These are phyloP conservation scores for Eurystomus gularis DNA, from an alignment of 2,113 vertebrate species.

Conservation along the genomic window DNA sequence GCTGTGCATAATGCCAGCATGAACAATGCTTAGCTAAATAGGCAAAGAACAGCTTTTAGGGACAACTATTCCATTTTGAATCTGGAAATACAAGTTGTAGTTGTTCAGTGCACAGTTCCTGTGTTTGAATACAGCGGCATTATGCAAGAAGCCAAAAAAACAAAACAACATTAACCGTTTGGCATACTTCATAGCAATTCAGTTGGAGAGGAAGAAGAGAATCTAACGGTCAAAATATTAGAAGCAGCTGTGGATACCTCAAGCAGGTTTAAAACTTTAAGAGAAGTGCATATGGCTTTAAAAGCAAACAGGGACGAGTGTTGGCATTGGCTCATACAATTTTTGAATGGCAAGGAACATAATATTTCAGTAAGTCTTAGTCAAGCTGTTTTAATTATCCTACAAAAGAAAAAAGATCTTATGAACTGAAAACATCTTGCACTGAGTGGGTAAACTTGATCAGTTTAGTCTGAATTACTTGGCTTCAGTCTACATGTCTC, in stretches of 20 bases:
- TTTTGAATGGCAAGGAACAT: conserved; percentile 64
- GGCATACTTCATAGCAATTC: conserved; percentile 35
- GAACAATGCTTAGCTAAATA: background rate
- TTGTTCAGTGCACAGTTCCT: conserved; percentile 33
- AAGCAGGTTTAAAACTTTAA: conserved; percentile 74
- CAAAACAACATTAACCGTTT: conserved; percentile 34
- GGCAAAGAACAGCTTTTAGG: background rate
- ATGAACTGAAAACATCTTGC: conserved; percentile 70
- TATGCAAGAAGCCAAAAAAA: conserved; percentile 43
- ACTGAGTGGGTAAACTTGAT: conserved; percentile 56
- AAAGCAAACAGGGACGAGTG: background rate
- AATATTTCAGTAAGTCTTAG: conserved; percentile 72
- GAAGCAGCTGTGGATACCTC: conserved; percentile 78
- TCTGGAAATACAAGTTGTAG: background rate
- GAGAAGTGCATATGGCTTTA: conserved; percentile 60
- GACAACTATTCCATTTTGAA: background rate
- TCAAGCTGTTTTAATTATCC: conserved; percentile 75
- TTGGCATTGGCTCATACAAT: conserved; percentile 28
- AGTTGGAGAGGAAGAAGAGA: conserved; percentile 67
- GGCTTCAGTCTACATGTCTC: conserved; percentile 41
- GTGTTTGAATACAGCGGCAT: conserved; percentile 10
- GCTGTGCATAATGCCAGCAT: background rate
- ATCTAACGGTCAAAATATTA: conserved; percentile 70
- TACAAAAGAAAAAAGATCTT: conserved; percentile 57
- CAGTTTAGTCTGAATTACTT: conserved; percentile 66